Evolutionary conservation across 2,113 vertebrate species (phyloP).

Genomic region (Protobothrops flavoviridis): DNA sequence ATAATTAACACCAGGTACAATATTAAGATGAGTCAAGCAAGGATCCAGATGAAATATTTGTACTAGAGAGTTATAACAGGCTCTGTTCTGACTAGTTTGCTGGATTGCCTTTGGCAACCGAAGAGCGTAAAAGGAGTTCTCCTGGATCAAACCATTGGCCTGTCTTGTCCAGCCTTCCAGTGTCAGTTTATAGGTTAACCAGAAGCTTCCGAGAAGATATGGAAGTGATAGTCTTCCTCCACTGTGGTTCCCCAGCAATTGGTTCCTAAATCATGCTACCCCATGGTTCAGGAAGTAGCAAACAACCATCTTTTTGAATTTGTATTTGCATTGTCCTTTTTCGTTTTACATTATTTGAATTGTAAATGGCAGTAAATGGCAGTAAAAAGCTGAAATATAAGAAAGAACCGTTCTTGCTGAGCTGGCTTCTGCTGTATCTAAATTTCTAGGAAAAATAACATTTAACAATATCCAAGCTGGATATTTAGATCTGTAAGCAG

Average conservation of each 20-base stretch:
- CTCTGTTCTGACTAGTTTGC: constrained; percentile 13
- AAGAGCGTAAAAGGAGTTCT: neutral
- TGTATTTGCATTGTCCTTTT: neutral
- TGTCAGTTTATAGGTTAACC: neutral
- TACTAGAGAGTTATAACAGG: neutral
- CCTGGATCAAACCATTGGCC: neutral
- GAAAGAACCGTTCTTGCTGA: neutral
- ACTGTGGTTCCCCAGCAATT: neutral
- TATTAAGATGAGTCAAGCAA: constrained; percentile 2
- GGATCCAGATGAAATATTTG: constrained; percentile 29
- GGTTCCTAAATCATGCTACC: neutral
- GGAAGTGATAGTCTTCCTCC: neutral
- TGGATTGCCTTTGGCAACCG: neutral
- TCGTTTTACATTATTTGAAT: neutral
- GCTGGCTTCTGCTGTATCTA: neutral
- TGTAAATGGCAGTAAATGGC: neutral
- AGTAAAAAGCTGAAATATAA: neutral
- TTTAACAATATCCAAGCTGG: neutral
- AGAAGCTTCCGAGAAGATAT: neutral
- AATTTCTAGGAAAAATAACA: neutral
- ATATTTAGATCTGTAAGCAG: too few relatives aligned
- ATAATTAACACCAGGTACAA: neutral
- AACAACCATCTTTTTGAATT: neutral
- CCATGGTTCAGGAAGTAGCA: neutral
- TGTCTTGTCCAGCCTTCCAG: neutral